phyloP scores from a whole-genome alignment of 1,140 invertebrate species.

The Eriosoma lanigerum region DNA sequence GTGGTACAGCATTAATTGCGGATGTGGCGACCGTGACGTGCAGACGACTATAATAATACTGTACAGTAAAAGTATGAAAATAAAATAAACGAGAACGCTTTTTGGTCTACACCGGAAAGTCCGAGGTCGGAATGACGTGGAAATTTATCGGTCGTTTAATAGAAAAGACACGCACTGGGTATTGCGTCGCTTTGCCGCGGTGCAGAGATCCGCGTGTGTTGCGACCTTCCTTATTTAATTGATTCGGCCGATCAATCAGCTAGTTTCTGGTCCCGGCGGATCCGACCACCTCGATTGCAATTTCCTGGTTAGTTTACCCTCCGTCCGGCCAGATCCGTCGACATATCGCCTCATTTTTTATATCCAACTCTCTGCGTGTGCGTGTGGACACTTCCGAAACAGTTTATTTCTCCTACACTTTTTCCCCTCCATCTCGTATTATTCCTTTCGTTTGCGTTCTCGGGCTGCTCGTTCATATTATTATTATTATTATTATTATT shows the following conservation, averaged over 20 bases:
- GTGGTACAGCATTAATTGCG: too few species aligned
- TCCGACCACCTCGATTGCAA: constrained; percentile 31
- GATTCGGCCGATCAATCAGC: constrained; percentile 48
- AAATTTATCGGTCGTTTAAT: constrained; percentile 48
- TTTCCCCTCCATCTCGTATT: background rate
- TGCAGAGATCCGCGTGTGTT: too few species aligned
- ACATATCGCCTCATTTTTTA: constrained; percentile 36
- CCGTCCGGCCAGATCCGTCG: background rate
- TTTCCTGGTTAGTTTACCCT: constrained; percentile 28
- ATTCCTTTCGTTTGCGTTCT: background rate
- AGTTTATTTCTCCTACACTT: background rate
- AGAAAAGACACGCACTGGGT: background rate
- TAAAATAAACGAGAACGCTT: constrained; percentile 43
- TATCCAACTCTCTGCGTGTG: background rate
- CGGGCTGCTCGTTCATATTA: background rate
- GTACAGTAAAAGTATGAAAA: background rate
- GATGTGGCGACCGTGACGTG: background rate
- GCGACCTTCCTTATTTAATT: constrained; percentile 43
- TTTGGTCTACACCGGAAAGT: background rate
- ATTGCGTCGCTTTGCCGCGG: too few species aligned
- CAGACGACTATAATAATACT: background rate
- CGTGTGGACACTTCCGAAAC: constrained; percentile 26
- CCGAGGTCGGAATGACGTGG: constrained; percentile 4
- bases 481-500: too few species aligned
- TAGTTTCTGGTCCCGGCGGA: constrained; percentile 30